Conservation (phyloP, 1,140 invertebrate genomes). For the Caerostris extrusa region DNA sequence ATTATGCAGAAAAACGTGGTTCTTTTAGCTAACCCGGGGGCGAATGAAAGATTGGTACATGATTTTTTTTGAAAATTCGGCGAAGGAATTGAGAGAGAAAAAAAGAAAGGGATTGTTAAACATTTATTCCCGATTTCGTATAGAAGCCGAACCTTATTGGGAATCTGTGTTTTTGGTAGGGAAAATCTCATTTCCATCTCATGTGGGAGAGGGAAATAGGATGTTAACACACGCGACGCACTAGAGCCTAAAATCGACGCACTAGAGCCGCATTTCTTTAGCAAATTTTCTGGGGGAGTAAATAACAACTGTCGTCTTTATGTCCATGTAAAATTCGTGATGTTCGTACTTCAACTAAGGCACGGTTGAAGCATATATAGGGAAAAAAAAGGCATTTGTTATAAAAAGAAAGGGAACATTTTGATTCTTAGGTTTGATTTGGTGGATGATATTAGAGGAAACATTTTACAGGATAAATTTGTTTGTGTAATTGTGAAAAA, state of each 20-base stretch:
- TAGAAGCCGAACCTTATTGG: not conserved
- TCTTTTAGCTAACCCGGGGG: not conserved
- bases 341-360: not conserved
- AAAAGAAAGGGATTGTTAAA: not conserved
- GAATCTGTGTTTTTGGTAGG: not conserved
- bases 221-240: not conserved
- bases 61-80: not conserved
- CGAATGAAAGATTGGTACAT: conserved; percentile 21
- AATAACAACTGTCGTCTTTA: not conserved
- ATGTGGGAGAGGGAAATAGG: not conserved
- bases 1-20: not conserved
- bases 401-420: too few species aligned
- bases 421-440: too few species aligned
- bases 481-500: too few species aligned
- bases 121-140: not conserved
- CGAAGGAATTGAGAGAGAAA: not conserved
- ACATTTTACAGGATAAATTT: too few species aligned
- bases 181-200: not conserved
- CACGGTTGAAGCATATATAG: not conserved
- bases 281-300: not conserved
- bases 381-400: too few species aligned
- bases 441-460: too few species aligned
- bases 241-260: conserved; percentile 6
- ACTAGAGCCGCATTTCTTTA: not conserved
- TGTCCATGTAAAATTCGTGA: not conserved